A percentile compares a stretch with the other conserved stretches of the same genome.
These are phyloP conservation scores for Rhinella marina DNA, from an alignment of 2,797 vertebrate genomes.

Conservation along the genomic window DNA sequence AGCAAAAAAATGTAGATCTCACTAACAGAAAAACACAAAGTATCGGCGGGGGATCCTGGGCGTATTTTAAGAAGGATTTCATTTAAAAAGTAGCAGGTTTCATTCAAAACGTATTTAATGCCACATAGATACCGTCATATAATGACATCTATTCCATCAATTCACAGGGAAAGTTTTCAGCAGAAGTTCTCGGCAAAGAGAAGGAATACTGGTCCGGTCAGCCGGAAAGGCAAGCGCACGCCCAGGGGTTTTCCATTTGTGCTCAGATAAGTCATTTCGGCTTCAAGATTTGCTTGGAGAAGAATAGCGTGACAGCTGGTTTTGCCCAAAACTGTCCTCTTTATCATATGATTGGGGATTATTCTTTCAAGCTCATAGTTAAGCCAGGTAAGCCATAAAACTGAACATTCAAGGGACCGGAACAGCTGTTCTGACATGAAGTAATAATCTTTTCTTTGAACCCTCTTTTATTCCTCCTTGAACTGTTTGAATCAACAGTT, in stretches of 20 bases:
- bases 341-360: conserved; percentile 66
- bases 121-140: neutral
- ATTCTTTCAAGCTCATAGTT: conserved; percentile 62
- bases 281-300: conserved; percentile 67
- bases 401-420: neutral
- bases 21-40: conserved; percentile 47
- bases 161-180: conserved; percentile 63
- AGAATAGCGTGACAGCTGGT: conserved; percentile 57
- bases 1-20: conserved; percentile 26
- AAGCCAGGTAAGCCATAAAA: conserved; percentile 67
- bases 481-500: no score
- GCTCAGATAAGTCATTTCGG: conserved; percentile 67
- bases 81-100: conserved; percentile 22
- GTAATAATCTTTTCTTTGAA: no score
- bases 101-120: conserved; percentile 33
- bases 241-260: conserved; percentile 52
- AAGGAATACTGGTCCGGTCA: conserved; percentile 49
- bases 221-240: conserved; percentile 10
- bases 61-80: conserved; percentile 33
- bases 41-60: neutral
- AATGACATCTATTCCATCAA: conserved; percentile 39
- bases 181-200: conserved; percentile 61
- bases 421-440: no score
- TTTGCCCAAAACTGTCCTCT: conserved; percentile 64
- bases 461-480: no score